Conservation (phyloP, 2,888 invertebrate genomes). For the Phortica magna region DNA sequence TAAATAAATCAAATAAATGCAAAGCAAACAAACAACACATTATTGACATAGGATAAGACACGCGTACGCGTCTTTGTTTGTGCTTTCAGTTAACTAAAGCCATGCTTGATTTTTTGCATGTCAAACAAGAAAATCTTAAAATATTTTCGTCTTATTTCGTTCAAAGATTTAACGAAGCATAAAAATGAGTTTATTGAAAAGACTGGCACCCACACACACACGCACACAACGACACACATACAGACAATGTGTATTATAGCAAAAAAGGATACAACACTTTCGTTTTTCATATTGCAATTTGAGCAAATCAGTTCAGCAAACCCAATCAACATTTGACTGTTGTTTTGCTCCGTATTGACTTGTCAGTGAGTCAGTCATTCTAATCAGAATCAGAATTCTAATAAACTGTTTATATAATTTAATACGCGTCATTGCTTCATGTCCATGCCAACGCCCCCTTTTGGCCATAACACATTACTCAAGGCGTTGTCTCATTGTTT, state of each 20-base stretch:
- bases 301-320: neutral
- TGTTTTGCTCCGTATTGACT: neutral
- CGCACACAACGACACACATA: too few relatives aligned
- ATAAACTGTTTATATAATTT: constrained; percentile 18
- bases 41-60: constrained; percentile 21
- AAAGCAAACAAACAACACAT: neutral
- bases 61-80: neutral
- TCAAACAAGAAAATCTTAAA: constrained; percentile 38
- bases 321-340: neutral
- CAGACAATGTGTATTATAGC: neutral
- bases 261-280: neutral
- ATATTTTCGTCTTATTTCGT: neutral
- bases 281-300: neutral
- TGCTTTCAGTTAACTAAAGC: constrained; percentile 28
- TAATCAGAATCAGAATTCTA: neutral
- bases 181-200: constrained; percentile 35
- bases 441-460: neutral
- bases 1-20: neutral
- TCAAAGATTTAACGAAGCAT: constrained; percentile 43
- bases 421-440: neutral
- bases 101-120: constrained; percentile 40
- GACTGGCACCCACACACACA: neutral
- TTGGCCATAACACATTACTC: neutral
- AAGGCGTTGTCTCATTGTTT: neutral
- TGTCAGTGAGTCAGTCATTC: neutral